Conservation (phyloP, 2,888 invertebrate genomes). For the Torymus texanus region DNA sequence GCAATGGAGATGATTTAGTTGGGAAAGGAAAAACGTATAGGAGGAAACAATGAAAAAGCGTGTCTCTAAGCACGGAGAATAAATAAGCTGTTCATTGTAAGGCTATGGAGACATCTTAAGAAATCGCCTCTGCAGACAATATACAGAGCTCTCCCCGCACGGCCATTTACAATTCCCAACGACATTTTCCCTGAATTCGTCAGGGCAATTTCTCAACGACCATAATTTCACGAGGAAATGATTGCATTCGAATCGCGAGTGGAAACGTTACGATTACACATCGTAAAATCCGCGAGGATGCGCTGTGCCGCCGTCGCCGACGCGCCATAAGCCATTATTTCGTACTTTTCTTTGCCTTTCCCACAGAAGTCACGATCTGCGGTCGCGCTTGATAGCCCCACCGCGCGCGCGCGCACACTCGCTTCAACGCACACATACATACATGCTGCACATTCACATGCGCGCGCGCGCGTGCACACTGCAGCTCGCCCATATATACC, state of each 20-base stretch:
- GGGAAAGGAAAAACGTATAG: neutral
- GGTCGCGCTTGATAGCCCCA: conserved; percentile 73
- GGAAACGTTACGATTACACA: conserved; percentile 57
- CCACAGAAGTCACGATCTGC: conserved; percentile 75
- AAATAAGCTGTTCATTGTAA: neutral
- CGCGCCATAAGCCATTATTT: conserved; percentile 63
- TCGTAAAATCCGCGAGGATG: conserved; percentile 57
- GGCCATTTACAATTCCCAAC: conserved; percentile 45
- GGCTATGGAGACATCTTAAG: conserved; percentile 22
- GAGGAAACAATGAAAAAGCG: neutral
- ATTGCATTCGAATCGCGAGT: conserved; percentile 54
- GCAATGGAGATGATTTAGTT: neutral
- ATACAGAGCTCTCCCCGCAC: conserved; percentile 1
- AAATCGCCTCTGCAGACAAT: conserved; percentile 29
- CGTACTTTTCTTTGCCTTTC: conserved; percentile 71
- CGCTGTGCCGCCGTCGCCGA: neutral
- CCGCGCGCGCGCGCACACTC: conserved; percentile 45
- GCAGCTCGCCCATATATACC: conserved; percentile 37
- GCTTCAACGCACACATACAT: conserved; percentile 8
- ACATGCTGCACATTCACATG: conserved; percentile 6
- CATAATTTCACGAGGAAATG: conserved; percentile 54
- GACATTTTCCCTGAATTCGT: conserved; percentile 50
- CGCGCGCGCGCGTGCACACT: neutral
- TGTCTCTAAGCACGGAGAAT: too few relatives aligned
- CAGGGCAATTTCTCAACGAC: conserved; percentile 51